These are phyloP conservation scores for Melanotaenia trifasciata DNA, from an alignment of 2,797 vertebrate genomes.

Conservation along the genomic window DNA sequence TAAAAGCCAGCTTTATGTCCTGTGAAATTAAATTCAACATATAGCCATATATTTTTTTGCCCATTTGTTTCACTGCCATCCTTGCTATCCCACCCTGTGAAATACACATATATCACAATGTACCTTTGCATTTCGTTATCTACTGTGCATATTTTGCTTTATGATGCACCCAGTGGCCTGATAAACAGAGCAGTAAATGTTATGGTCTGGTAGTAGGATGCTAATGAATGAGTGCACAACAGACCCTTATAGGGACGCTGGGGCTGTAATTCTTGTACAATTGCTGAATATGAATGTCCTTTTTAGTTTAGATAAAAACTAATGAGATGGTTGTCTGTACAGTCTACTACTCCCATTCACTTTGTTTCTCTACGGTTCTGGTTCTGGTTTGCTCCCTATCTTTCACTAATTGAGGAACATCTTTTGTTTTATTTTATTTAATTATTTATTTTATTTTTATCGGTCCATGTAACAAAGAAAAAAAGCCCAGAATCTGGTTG, in stretches of 20 bases:
- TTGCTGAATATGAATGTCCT: constrained; percentile 43
- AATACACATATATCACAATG: constrained; percentile 53
- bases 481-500: background rate
- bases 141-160: constrained; percentile 55
- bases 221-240: constrained; percentile 56
- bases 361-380: constrained; percentile 13
- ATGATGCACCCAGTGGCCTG: constrained; percentile 52
- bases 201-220: constrained; percentile 45
- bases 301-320: constrained; percentile 56
- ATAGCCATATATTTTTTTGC: constrained; percentile 50
- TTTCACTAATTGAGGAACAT: constrained; percentile 6
- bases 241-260: constrained; percentile 20
- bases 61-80: constrained; percentile 52
- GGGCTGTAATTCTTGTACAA: constrained; percentile 52
- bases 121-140: constrained; percentile 61
- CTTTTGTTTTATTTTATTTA: constrained; percentile 3
- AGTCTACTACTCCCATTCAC: constrained; percentile 40
- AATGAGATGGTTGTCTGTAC: constrained; percentile 57
- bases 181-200: constrained; percentile 56
- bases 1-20: constrained; percentile 80
- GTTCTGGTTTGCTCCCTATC: constrained; percentile 7
- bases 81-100: constrained; percentile 20
- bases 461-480: background rate
- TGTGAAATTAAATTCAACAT: constrained; percentile 82
- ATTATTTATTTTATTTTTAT: constrained; percentile 6